Evolutionary conservation across 1,140 invertebrate genomes (phyloP).

Genomic region (Aporrectodea caliginosa): DNA sequence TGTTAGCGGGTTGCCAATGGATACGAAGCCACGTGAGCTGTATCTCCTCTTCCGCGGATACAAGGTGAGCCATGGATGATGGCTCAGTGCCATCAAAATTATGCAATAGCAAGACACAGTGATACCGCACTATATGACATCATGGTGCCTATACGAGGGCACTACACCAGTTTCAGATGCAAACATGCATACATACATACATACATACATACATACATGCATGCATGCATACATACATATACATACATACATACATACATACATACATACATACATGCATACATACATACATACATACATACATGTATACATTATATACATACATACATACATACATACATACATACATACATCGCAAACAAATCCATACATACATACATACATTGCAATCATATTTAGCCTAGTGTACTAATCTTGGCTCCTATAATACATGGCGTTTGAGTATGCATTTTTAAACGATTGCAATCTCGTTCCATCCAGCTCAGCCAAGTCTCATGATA

Average conservation of each 20-base stretch:
- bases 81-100: background rate
- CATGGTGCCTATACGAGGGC: no score
- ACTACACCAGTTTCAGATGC: background rate
- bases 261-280: background rate
- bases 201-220: background rate
- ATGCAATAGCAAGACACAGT: no score
- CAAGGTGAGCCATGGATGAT: conserved; percentile 65
- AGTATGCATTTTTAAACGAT: no score
- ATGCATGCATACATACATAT: background rate
- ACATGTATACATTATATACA: no score
- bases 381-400: no score
- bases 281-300: no score
- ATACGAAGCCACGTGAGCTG: conserved; percentile 95
- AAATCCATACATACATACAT: background rate
- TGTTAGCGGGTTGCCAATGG: conserved; percentile 98
- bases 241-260: background rate
- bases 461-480: no score
- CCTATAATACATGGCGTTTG: no score
- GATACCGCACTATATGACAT: no score
- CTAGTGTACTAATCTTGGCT: no score
- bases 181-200: background rate
- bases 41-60: conserved; percentile 99
- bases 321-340: conserved; percentile 5
- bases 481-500: no score
- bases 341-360: background rate